A percentile compares a stretch with the other conserved stretches of the same genome.
Conservation (phyloP, 2,113 vertebrate species). For the Psilopogon haemacephalus region DNA sequence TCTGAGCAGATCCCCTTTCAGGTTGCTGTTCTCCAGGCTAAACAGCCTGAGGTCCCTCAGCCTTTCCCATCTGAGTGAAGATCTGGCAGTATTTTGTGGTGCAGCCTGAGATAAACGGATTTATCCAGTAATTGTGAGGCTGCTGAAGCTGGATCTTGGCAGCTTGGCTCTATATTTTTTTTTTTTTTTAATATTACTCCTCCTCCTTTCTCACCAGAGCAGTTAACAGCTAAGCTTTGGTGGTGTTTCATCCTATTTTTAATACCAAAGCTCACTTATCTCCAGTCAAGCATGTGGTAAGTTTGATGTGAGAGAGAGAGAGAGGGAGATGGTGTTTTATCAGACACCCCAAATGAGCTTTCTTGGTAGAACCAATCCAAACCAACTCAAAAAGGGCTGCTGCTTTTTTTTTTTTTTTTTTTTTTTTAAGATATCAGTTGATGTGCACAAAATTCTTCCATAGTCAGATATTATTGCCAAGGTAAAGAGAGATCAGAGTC, state of each 20-base stretch:
- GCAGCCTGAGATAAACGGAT: background rate
- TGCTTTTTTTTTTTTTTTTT: background rate
- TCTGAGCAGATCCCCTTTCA: too few relatives aligned
- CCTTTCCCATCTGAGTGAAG: background rate
- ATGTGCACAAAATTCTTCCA: background rate
- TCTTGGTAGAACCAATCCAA: background rate
- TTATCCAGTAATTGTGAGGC: background rate
- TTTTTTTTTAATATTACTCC: background rate
- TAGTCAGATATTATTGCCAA: background rate
- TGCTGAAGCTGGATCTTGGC: background rate
- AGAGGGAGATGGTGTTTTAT: background rate
- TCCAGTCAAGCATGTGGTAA: background rate
- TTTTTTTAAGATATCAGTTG: background rate
- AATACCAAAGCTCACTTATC: background rate
- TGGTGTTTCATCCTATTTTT: conserved; percentile 41
- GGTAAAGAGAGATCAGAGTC: background rate
- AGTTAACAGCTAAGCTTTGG: background rate
- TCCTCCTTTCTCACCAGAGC: background rate
- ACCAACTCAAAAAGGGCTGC: background rate
- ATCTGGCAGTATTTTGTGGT: background rate
- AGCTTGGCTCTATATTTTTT: background rate
- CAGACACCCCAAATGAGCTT: background rate
- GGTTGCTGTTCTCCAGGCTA: too few relatives aligned
- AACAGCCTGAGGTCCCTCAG: background rate
- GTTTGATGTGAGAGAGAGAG: background rate